These are phyloP conservation scores for Panagrolaimus sp. DNA, from an alignment of 1,140 invertebrate genomes.

Conservation along the genomic window DNA sequence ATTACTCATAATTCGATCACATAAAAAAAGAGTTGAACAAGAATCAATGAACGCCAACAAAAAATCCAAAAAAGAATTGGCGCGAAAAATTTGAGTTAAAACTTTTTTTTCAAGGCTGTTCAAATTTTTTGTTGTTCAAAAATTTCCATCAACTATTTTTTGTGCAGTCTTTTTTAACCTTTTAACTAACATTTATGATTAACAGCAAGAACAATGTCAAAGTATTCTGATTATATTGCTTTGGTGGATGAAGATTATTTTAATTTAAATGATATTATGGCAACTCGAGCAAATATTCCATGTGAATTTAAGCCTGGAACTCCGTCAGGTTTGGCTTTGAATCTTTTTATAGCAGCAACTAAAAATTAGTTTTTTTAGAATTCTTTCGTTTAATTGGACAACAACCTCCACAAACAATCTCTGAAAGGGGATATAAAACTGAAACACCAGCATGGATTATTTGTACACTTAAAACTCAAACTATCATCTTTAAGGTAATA, in stretches of 20 bases:
- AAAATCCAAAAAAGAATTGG: too few species aligned
- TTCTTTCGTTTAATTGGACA: conserved; percentile 11
- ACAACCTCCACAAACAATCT: not conserved
- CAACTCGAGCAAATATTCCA: not conserved
- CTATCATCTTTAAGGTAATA: too few species aligned
- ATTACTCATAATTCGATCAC: too few species aligned
- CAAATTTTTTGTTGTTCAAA: too few species aligned
- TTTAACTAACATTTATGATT: too few species aligned
- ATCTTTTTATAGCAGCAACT: not conserved
- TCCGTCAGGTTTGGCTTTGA: not conserved
- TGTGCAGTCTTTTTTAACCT: too few species aligned
- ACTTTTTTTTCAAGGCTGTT: too few species aligned
- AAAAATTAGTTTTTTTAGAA: not conserved
- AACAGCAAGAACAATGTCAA: too few species aligned
- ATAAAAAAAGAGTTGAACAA: too few species aligned
- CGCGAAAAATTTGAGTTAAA: too few species aligned
- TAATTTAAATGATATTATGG: conserved; percentile 6
- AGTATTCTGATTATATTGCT: not conserved
- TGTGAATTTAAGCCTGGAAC: not conserved
- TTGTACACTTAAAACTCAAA: not conserved
- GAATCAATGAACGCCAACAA: too few species aligned
- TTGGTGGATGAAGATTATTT: conserved; percentile 3
- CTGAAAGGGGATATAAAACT: not conserved
- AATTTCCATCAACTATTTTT: too few species aligned
- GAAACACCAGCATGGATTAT: conserved; percentile 1